These are phyloP conservation scores for Raphicerus campestris DNA, from an alignment of 2,113 vertebrate genomes.

Conservation along the genomic window DNA sequence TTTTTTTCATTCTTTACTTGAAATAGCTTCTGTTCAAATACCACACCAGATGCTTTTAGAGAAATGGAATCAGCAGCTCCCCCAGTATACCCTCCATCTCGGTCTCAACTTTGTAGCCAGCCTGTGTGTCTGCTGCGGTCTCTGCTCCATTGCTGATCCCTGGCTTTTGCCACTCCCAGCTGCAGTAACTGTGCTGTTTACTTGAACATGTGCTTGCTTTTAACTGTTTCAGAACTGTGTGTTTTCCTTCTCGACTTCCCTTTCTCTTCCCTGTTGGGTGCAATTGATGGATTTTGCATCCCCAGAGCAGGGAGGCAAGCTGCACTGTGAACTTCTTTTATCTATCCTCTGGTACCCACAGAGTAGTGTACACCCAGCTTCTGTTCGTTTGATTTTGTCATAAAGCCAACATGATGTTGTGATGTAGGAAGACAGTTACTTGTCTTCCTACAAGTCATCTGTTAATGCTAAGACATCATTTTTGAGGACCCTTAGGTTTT, in stretches of 20 bases:
- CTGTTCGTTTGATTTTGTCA: conserved; percentile 51
- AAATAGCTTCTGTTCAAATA: conserved; percentile 37
- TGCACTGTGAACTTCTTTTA: conserved; percentile 72
- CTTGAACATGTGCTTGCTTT: conserved; percentile 78
- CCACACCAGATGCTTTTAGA: neutral
- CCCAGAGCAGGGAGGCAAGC: conserved; percentile 75
- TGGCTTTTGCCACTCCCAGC: conserved; percentile 76
- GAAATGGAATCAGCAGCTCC: neutral
- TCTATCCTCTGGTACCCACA: conserved; percentile 70
- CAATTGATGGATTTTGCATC: conserved; percentile 78
- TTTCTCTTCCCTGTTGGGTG: conserved; percentile 51
- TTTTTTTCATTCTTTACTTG: conserved; percentile 11
- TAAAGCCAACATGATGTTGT: conserved; percentile 56
- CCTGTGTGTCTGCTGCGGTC: conserved; percentile 61
- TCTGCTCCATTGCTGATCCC: conserved; percentile 69
- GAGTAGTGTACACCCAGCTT: conserved; percentile 59
- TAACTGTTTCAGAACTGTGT: conserved; percentile 74
- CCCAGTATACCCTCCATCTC: neutral
- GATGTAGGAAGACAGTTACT: conserved; percentile 76
- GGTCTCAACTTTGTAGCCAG: conserved; percentile 40
- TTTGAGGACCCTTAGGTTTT: conserved; percentile 54
- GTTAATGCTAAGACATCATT: conserved; percentile 51
- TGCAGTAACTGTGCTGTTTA: conserved; percentile 76
- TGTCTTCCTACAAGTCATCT: conserved; percentile 36
- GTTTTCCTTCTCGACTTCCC: conserved; percentile 43